phyloP scores from a whole-genome alignment of 2,797 vertebrate species.

The Cossypha niveicapilla region DNA sequence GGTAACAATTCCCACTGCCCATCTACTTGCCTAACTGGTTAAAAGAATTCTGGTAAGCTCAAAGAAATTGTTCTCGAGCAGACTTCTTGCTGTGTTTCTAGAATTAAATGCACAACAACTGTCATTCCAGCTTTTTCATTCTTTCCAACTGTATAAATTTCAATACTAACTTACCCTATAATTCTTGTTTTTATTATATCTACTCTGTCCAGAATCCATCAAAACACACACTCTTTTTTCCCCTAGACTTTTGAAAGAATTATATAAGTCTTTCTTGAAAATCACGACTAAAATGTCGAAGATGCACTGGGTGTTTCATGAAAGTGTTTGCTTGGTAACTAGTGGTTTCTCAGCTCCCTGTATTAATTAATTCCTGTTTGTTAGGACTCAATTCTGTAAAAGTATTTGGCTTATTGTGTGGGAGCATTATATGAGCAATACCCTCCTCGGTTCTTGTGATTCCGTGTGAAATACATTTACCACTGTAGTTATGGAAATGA shows the following conservation, averaged over 20 bases:
- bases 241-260: neutral
- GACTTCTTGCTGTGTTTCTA: neutral
- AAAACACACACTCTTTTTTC: neutral
- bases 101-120: neutral
- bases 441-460: neutral
- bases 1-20: neutral
- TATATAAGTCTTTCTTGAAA: neutral
- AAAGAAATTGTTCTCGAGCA: neutral
- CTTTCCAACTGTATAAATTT: neutral
- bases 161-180: neutral
- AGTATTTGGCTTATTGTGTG: neutral
- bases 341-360: neutral
- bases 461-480: neutral
- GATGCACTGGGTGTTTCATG: neutral
- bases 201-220: neutral
- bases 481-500: fast-evolving
- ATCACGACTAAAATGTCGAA: neutral
- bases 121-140: neutral
- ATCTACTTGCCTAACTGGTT: neutral
- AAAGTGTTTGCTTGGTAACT: neutral
- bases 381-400: neutral
- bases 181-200: neutral
- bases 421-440: neutral
- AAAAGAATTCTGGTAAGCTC: neutral
- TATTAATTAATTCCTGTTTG: neutral